Conservation (phyloP, 2,797 vertebrate genomes). For the Tenualosa ilisha region DNA sequence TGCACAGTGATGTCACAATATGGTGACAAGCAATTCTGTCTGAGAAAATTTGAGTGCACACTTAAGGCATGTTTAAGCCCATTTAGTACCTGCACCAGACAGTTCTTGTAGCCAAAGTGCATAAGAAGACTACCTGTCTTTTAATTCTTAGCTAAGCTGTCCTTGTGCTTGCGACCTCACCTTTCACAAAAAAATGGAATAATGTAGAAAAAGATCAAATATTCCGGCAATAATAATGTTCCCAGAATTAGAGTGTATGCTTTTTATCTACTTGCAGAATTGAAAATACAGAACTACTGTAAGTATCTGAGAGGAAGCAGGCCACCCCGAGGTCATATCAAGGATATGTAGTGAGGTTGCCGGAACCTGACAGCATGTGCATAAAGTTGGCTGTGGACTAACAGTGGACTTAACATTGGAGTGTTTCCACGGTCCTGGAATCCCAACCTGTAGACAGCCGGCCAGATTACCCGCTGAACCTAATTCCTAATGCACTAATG, state of each 20-base stretch:
- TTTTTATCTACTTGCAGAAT: too few species aligned
- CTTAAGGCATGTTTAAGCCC: neutral
- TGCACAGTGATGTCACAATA: neutral
- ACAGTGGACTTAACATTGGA: neutral
- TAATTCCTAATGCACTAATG: constrained; percentile 49
- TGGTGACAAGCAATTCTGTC: neutral
- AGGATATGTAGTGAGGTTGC: neutral
- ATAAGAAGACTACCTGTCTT: neutral
- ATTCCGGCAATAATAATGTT: neutral
- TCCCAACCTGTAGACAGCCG: constrained; percentile 33
- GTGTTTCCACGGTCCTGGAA: constrained; percentile 27
- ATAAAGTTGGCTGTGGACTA: constrained; percentile 12
- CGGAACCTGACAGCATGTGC: neutral
- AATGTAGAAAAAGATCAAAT: neutral
- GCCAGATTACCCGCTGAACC: constrained; percentile 41
- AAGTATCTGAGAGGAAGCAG: neutral
- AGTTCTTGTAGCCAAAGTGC: neutral
- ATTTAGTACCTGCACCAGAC: neutral
- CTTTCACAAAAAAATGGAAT: neutral
- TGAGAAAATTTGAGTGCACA: neutral
- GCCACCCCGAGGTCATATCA: neutral
- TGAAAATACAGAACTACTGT: too few species aligned
- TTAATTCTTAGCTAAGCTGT: neutral
- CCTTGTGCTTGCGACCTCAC: neutral
- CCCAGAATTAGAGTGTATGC: too few species aligned